Evolutionary conservation across 2,797 vertebrate species (phyloP).

Genomic region (Brachyrhaphis roseni): DNA sequence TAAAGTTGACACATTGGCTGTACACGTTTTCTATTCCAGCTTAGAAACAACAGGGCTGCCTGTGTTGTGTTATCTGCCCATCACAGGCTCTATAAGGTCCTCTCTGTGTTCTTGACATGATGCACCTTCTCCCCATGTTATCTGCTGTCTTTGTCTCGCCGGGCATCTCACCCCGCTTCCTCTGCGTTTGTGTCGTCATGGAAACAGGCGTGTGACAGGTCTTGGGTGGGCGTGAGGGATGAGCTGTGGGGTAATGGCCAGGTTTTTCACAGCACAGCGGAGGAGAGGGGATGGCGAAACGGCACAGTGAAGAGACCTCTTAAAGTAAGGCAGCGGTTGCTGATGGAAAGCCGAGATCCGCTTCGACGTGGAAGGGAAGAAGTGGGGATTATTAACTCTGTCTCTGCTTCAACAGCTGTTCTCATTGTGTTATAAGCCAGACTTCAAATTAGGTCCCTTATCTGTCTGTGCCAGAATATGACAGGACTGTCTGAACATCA

Average conservation of each 20-base stretch:
- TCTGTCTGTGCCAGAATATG: slow-evolving; percentile 44
- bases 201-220: slow-evolving; percentile 81
- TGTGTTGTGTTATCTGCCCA: slow-evolving; percentile 48
- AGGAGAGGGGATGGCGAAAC: slow-evolving; percentile 18
- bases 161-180: slow-evolving; percentile 78
- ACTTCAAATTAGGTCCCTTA: slow-evolving; percentile 62
- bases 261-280: slow-evolving; percentile 67
- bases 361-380: slow-evolving; percentile 58
- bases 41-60: slow-evolving; percentile 21
- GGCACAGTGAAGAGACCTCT: slow-evolving; percentile 28
- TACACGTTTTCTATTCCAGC: slow-evolving; percentile 12
- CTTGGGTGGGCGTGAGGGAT: slow-evolving; percentile 80
- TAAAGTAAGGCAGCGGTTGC: slow-evolving; percentile 36
- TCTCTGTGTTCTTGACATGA: slow-evolving; percentile 54
- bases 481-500: slow-evolving; percentile 35
- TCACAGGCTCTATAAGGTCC: slow-evolving; percentile 40
- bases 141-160: slow-evolving; percentile 71
- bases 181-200: slow-evolving; percentile 79
- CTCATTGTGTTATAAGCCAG: slow-evolving; percentile 65
- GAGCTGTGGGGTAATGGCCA: slow-evolving; percentile 79
- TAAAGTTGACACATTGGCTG: neutral
- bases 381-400: slow-evolving; percentile 51
- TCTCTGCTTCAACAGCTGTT: slow-evolving; percentile 52
- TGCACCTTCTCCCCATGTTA: slow-evolving; percentile 51
- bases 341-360: slow-evolving; percentile 58